Conservation (phyloP, 1,140 invertebrate species). For the Drosophila athabasca region DNA sequence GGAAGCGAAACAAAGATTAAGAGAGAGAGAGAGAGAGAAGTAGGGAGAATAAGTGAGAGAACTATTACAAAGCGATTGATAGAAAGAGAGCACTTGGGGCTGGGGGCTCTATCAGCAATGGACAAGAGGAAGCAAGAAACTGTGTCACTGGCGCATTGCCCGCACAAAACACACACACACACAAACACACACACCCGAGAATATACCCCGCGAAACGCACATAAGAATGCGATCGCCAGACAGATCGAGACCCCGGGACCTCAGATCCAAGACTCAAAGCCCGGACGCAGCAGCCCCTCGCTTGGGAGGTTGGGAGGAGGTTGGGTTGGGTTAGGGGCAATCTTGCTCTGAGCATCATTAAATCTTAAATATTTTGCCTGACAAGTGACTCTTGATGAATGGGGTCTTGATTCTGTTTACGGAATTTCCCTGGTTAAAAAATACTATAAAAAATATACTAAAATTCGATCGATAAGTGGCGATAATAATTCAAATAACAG, state of each 20-base stretch:
- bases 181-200: conserved; percentile 15
- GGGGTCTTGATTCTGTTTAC: neutral
- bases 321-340: neutral
- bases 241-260: conserved; percentile 7
- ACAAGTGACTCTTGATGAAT: conserved; percentile 36
- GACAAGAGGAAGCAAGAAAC: conserved; percentile 26
- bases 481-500: too few relatives aligned
- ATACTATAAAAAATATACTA: too few relatives aligned
- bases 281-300: conserved; percentile 43
- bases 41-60: neutral
- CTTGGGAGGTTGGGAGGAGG: too few relatives aligned
- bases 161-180: conserved; percentile 21
- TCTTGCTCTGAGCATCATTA: conserved; percentile 26
- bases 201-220: too few relatives aligned
- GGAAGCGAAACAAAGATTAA: neutral
- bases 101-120: too few relatives aligned
- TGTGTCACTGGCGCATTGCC: conserved; percentile 63
- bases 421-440: neutral
- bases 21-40: neutral
- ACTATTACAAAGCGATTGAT: neutral
- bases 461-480: too few relatives aligned
- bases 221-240: too few relatives aligned
- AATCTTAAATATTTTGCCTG: conserved; percentile 47
- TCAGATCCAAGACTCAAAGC: conserved; percentile 9
- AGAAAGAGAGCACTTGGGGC: neutral